Evolutionary conservation across 2,797 vertebrate species (phyloP), one percentile per base, ranked within the genome.

Genomic region (Cuniculus paca): DNA sequence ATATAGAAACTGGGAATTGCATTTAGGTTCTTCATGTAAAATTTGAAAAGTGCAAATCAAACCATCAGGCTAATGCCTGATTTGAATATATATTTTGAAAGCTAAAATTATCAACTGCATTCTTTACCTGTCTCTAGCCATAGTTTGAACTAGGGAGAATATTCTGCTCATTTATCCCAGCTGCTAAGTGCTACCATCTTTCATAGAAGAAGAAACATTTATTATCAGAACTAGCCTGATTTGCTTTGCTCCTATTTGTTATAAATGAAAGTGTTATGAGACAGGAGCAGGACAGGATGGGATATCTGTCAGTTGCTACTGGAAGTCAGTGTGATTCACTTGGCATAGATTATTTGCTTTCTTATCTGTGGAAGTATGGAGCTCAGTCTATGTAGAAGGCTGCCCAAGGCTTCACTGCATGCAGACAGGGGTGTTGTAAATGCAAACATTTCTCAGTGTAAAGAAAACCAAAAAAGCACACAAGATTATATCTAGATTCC

Each of bases 21-120:
- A 74, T 83, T 92, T 88, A 81, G 14, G 50, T 93, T 65, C 39
- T 92, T 72, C 19, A 52, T 36, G 19, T 90, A 90, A 95, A 94
- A 87, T 5, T 24, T 56, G 22, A 91, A 94, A 95, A 50, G 20
- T 82, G 11, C 5, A 83, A 92, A 95, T 87, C 86, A 91, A 31
- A 48, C 58, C 85, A 72, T 87, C 70, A 95, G 58, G 36, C 52
- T 78, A 88, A 88, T 68, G 48, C 58, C 34, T 93, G 58, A 60
- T 84, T 77, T 91, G 36, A 80, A 88, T 89, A 52, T 58, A 60
- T 84, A 65, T 95, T 77, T 91, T 95, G 84, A 95, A 95, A 92
- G 54, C n/a, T 84, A 89, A 94, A 96, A 80, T 95, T 92, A 56
- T 83, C 82, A 85, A 65, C 39, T 90, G 60, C 13, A 70, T 92